Evolutionary conservation across 2,888 invertebrate genomes (phyloP).

Genomic region (Andrena praecox): DNA sequence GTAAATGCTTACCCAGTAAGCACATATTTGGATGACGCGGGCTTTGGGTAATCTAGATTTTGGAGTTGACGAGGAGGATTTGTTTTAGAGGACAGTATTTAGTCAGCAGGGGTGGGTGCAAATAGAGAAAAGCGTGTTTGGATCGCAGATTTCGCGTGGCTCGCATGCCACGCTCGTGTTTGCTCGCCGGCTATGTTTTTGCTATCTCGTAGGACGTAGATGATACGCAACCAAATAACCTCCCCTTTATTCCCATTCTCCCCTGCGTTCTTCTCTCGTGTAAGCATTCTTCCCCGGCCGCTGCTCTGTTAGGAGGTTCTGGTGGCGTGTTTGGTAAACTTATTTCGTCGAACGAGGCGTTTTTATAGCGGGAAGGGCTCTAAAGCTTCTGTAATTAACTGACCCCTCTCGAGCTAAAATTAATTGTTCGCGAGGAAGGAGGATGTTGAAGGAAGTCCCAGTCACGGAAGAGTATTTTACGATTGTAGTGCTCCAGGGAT

Average conservation of each 20-base stretch:
- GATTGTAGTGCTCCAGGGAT: too few relatives aligned
- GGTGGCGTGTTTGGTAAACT: constrained; percentile 7
- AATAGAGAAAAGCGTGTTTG: constrained; percentile 1
- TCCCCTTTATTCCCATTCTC: not conserved
- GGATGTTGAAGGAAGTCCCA: not conserved
- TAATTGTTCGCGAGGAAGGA: constrained; percentile 2
- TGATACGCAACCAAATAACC: constrained; percentile 19
- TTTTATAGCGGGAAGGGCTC: not conserved
- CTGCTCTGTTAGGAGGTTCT: not conserved
- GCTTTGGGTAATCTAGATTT: too few relatives aligned
- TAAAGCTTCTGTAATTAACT: not conserved
- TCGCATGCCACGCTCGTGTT: constrained; percentile 25
- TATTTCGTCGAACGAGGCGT: not conserved
- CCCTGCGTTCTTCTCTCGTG: not conserved
- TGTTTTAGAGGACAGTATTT: too few relatives aligned
- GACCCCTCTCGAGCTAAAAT: constrained; percentile 11
- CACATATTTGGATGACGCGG: too few relatives aligned
- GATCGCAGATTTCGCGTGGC: constrained; percentile 15
- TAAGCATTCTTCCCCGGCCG: not conserved
- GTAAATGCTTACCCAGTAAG: too few relatives aligned
- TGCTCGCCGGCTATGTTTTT: constrained; percentile 10
- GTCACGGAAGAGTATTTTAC: too few relatives aligned
- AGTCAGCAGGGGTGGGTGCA: not conserved
- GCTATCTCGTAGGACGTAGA: not conserved
- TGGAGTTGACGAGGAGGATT: too few relatives aligned